Conservation (phyloP, 2,113 vertebrate species). For the Struthio camelus region DNA sequence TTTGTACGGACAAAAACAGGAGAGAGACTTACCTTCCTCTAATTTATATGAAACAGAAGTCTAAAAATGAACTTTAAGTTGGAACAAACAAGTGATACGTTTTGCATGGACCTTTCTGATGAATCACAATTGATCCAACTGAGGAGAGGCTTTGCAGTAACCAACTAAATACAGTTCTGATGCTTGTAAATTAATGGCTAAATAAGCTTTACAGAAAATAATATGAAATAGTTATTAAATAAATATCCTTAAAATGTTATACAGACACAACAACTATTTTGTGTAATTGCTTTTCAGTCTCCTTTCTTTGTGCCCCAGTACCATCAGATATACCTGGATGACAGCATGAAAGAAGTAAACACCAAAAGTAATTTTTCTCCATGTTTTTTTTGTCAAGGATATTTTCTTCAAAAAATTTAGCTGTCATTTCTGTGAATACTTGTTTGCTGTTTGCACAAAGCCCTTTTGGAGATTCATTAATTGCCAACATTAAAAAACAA, state of each 20-base stretch:
- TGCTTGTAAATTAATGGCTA: not conserved
- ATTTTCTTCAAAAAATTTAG: slow-evolving; percentile 80
- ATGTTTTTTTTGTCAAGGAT: slow-evolving; percentile 70
- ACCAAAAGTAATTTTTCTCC: slow-evolving; percentile 83
- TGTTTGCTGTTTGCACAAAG: slow-evolving; percentile 80
- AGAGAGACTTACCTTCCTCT: not conserved
- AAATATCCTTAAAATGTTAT: not conserved
- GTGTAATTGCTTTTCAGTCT: not conserved
- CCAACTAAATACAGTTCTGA: not conserved
- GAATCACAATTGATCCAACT: not conserved
- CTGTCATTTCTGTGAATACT: slow-evolving; percentile 81
- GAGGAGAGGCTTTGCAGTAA: not conserved
- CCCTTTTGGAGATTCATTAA: slow-evolving; percentile 84
- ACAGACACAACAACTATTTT: not conserved
- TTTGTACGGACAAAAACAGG: not conserved
- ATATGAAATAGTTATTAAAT: not conserved
- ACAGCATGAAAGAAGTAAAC: slow-evolving; percentile 84
- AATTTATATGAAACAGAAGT: not conserved
- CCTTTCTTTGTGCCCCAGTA: not conserved
- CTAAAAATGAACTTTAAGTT: not conserved
- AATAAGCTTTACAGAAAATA: not conserved
- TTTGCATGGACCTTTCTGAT: not conserved
- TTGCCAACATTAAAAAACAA: slow-evolving; percentile 70
- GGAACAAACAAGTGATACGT: not conserved
- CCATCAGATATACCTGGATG: slow-evolving; percentile 71